Conservation (phyloP, 2,797 vertebrate species). For the Microctenopoma steveboyesi region DNA sequence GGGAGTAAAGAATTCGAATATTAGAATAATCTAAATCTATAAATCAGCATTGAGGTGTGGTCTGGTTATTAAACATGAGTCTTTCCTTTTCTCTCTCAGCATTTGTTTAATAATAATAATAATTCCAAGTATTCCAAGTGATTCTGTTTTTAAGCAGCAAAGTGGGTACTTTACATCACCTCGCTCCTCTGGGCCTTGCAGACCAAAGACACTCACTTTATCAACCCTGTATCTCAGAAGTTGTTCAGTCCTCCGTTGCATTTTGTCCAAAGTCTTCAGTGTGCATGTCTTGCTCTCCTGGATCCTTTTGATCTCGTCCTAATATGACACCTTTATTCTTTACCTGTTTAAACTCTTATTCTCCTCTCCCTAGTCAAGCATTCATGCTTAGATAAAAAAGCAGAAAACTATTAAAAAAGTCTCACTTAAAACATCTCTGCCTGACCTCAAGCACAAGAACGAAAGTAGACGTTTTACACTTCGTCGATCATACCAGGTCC, state of each 20-base stretch:
- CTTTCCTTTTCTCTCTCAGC: background rate
- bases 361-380: background rate
- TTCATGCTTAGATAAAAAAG: background rate
- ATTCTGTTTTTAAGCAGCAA: background rate
- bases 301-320: constrained; percentile 8
- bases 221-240: constrained; percentile 80
- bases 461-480: constrained; percentile 12
- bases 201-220: constrained; percentile 80
- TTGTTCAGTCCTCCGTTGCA: constrained; percentile 76
- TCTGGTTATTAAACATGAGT: no score
- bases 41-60: no score
- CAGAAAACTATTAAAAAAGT: background rate
- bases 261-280: constrained; percentile 80
- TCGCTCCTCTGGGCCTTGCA: constrained; percentile 46
- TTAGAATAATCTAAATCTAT: no score
- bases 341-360: constrained; percentile 7
- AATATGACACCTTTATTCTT: constrained; percentile 12
- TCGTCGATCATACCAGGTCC: background rate
- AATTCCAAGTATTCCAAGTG: no score
- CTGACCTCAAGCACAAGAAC: constrained; percentile 1
- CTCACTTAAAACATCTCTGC: constrained; percentile 20
- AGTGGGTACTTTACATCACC: constrained; percentile 5
- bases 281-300: constrained; percentile 27
- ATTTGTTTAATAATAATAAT: background rate
- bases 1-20: no score